Evolutionary conservation across 2,113 vertebrate genomes (phyloP), one percentile per base, ranked within the genome.

Genomic region (Lontra canadensis): DNA sequence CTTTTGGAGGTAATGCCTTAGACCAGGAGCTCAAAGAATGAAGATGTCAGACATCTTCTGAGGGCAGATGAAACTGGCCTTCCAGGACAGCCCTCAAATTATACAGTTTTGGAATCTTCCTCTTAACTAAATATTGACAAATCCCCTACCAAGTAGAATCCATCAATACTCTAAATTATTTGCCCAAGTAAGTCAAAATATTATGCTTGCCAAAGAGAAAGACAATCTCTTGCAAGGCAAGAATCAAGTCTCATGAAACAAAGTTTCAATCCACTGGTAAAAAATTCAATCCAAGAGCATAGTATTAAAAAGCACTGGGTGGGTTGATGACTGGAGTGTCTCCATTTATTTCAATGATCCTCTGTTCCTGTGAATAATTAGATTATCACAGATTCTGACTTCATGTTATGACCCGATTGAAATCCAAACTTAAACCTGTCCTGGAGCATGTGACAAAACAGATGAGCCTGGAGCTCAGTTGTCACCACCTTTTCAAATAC

Each of bases 401-500:
- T 98, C 98, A 31, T 97, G 98, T 96, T 98, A 76, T 88, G 95
- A 98, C 93, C 81, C 96, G 98, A 98, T 55, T 39, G 96, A 98
- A 98, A 98, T 93, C 96, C 95, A 92, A 63, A 95, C 96, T 98
- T 96, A 98, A 98, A 96, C 69, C 90, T 97, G 97, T 98, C 98
- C 97, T 80, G 59, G 93, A 95, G 93, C 73, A 81, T 0, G 4
- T 44, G 96, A 98, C 90, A 95, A 98, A 97, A 90, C 88, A 96
- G 90, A 96, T 73, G 57, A 97, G 97, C 87, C 97, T 87, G 94
- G 87, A 98, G 97, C 88, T 61, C 71, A 49, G 69, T 95, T 98
- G 97, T 98, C 98, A 98, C 98, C 98, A 96, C 98, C 98, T 92
- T 96, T 98, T 98, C 96, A 98, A 98, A 98, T 97, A 97, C 55